phyloP scores from a whole-genome alignment of 37 sponge, comb jelly and placozoan species.

The Geodia barretti region DNA sequence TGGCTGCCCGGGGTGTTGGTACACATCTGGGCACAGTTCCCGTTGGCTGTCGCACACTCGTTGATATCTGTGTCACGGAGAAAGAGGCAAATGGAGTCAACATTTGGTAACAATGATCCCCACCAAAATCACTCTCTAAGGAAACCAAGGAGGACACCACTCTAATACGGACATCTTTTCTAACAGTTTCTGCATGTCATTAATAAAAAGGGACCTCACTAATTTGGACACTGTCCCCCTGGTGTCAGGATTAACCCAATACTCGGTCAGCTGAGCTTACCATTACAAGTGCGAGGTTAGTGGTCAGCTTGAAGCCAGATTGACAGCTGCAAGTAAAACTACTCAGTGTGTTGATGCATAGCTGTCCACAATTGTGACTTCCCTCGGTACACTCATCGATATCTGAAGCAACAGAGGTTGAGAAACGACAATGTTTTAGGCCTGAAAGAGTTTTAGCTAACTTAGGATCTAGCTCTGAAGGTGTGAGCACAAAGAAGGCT shows the following conservation, averaged over 20 bases:
- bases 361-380: not conserved
- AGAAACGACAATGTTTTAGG: not conserved
- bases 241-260: too few species aligned
- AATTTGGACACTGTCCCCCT: not conserved
- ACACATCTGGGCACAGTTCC: constrained; percentile 42
- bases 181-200: not conserved
- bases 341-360: constrained; percentile 1
- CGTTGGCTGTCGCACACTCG: constrained; percentile 8
- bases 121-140: too few species aligned
- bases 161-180: not conserved
- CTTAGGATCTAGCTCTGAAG: too few species aligned
- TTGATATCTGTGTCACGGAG: constrained; percentile 36
- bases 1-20: constrained; percentile 32
- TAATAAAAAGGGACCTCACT: not conserved
- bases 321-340: constrained; percentile 1
- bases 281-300: not conserved
- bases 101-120: too few species aligned
- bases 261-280: too few species aligned
- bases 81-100: too few species aligned
- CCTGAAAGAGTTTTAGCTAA: too few species aligned
- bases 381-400: not conserved
- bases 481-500: constrained; percentile 22
- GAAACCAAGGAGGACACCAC: too few species aligned
- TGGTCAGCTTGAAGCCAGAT: not conserved
- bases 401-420: not conserved